Percentiles rank a stretch among this genome's conserved stretches.
These are phyloP conservation scores for Cyrtodaria siliqua DNA, from an alignment of 2,888 invertebrate species.

Conservation along the genomic window DNA sequence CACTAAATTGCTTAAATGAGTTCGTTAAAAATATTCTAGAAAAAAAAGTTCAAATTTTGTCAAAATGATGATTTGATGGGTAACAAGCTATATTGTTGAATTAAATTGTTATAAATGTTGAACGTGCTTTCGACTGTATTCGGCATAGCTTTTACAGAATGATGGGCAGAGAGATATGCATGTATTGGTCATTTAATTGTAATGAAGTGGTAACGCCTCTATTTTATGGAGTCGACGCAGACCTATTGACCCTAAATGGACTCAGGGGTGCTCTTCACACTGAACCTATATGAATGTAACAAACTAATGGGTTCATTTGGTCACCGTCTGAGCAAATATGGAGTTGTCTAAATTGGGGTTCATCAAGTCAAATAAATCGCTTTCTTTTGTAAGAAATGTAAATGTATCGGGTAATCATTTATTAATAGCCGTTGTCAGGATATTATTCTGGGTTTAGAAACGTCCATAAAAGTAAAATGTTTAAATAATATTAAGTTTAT, in stretches of 20 bases:
- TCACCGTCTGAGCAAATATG: constrained; percentile 27
- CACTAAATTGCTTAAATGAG: too few species aligned
- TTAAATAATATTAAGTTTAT: too few species aligned
- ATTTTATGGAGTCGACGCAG: constrained; percentile 34
- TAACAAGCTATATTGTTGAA: too few species aligned
- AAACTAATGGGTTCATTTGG: constrained; percentile 26
- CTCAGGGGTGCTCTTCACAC: constrained; percentile 8
- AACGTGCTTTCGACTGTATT: too few species aligned
- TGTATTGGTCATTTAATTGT: constrained; percentile 1
- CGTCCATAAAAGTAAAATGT: too few species aligned
- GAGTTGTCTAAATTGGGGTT: constrained; percentile 17
- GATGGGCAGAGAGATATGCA: too few species aligned
- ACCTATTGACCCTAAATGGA: constrained; percentile 25
- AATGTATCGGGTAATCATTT: constrained; percentile 33
- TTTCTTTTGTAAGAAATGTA: constrained; percentile 23
- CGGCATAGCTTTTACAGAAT: too few species aligned
- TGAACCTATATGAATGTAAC: constrained; percentile 3
- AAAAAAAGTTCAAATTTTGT: too few species aligned
- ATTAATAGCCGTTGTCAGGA: not conserved
- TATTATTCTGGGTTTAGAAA: too few species aligned
- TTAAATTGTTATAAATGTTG: too few species aligned
- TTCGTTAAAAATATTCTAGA: too few species aligned
- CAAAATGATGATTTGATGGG: too few species aligned
- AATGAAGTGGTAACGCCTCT: constrained; percentile 21
- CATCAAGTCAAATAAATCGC: constrained; percentile 21